phyloP scores from a whole-genome alignment of 2,113 vertebrate species.

The Syrmaticus mikado region DNA sequence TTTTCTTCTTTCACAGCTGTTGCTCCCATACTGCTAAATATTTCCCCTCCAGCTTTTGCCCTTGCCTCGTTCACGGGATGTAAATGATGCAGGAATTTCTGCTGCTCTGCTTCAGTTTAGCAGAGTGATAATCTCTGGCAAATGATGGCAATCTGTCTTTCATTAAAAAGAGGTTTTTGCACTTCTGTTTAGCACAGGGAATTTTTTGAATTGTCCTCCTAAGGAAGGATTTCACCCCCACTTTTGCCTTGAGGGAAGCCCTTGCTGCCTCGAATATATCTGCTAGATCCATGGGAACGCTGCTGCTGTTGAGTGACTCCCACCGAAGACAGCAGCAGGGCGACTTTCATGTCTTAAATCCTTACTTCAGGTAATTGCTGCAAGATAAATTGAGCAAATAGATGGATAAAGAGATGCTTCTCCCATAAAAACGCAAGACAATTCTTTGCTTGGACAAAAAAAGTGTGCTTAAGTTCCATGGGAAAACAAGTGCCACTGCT shows the following conservation, averaged over 20 bases:
- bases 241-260: slow-evolving; percentile 39
- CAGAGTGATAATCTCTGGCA: slow-evolving; percentile 31
- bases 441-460: not conserved
- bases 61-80: not conserved
- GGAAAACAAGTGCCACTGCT: not conserved
- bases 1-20: slow-evolving; percentile 21
- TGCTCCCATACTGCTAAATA: not conserved
- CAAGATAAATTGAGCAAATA: not conserved
- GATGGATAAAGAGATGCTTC: not conserved
- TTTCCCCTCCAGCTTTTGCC: slow-evolving; percentile 15
- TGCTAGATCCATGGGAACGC: not conserved
- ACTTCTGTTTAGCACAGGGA: slow-evolving; percentile 52
- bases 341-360: not conserved
- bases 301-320: not conserved
- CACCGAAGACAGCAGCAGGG: not conserved
- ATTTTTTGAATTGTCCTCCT: slow-evolving; percentile 50
- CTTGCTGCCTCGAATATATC: not conserved
- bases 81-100: slow-evolving; percentile 43
- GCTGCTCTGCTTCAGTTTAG: slow-evolving; percentile 48
- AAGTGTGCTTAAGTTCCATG: not conserved
- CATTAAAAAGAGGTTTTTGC: slow-evolving; percentile 67
- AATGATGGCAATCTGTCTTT: slow-evolving; percentile 66
- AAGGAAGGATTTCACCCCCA: slow-evolving; percentile 49
- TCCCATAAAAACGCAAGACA: not conserved
- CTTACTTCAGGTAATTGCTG: not conserved